Evolutionary conservation across 2,888 invertebrate species (phyloP).

Genomic region (Rhodophaea formosa): DNA sequence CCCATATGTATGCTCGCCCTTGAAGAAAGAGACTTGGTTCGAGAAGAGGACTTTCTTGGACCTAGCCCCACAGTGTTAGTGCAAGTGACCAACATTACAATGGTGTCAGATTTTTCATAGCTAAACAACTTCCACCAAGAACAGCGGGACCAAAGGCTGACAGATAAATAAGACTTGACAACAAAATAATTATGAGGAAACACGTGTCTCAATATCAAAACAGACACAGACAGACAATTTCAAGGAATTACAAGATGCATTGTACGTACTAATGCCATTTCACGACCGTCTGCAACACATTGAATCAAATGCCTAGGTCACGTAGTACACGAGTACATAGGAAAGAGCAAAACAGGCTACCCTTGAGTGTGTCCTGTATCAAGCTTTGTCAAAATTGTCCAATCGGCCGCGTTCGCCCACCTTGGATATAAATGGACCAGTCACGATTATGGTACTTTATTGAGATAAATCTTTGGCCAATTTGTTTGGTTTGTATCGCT

Average conservation of each 20-base stretch:
- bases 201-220: background rate
- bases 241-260: constrained; percentile 2
- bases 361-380: constrained; percentile 56
- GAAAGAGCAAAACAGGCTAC: constrained; percentile 44
- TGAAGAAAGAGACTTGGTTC: no score
- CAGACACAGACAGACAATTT: background rate
- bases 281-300: constrained; percentile 36
- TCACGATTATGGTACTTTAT: constrained; percentile 59
- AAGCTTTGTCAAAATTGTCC: constrained; percentile 58
- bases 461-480: constrained; percentile 51
- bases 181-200: constrained; percentile 5
- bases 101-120: no score
- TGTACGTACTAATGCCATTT: constrained; percentile 38
- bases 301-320: constrained; percentile 67
- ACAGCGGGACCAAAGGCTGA: no score
- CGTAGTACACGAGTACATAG: constrained; percentile 44
- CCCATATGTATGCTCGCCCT: no score
- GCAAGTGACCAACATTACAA: no score
- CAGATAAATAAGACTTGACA: no score
- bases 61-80: no score
- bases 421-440: constrained; percentile 58
- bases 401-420: constrained; percentile 49
- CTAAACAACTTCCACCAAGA: no score
- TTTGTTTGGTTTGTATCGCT: constrained; percentile 30
- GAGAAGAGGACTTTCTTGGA: no score